phyloP scores from a whole-genome alignment of 2,113 vertebrate species.

The Odontesthes bonariensis region DNA sequence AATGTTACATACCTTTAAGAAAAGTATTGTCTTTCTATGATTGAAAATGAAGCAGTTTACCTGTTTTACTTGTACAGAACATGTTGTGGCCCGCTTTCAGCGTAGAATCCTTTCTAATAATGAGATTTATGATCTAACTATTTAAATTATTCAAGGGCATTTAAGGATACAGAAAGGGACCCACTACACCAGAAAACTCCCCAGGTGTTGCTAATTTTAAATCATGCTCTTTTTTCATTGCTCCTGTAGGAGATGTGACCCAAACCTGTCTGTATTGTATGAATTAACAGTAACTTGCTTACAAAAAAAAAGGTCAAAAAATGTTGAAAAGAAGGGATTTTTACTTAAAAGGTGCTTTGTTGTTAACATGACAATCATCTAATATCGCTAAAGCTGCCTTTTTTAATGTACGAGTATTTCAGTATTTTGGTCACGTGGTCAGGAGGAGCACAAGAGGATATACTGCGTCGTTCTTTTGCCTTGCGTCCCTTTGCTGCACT shows the following conservation, averaged over 20 bases:
- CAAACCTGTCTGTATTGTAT: neutral
- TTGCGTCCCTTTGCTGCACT: slow-evolving; percentile 32
- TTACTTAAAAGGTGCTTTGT: neutral
- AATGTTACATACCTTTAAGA: neutral
- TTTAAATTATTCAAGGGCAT: slow-evolving; percentile 38
- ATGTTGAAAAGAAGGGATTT: slow-evolving; percentile 41
- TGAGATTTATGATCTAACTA: slow-evolving; percentile 4
- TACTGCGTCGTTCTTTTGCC: slow-evolving; percentile 2
- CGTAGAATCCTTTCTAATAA: slow-evolving; percentile 12
- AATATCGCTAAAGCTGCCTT: slow-evolving; percentile 34
- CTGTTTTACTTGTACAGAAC: slow-evolving; percentile 23
- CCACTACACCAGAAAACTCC: neutral
- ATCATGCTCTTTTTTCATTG: slow-evolving; percentile 1
- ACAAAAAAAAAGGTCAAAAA: neutral
- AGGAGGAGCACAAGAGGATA: neutral
- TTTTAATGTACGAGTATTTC: neutral
- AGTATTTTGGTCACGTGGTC: neutral
- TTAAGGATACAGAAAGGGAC: slow-evolving; percentile 66
- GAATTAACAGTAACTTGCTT: neutral
- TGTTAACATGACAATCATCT: slow-evolving; percentile 15
- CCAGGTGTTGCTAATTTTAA: neutral
- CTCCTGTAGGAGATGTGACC: neutral
- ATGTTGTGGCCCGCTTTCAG: slow-evolving; percentile 19
- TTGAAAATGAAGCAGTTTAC: slow-evolving; percentile 9
- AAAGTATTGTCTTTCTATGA: neutral